Conservation (phyloP, 2,888 invertebrate genomes). For the Galerucella calmariensis region DNA sequence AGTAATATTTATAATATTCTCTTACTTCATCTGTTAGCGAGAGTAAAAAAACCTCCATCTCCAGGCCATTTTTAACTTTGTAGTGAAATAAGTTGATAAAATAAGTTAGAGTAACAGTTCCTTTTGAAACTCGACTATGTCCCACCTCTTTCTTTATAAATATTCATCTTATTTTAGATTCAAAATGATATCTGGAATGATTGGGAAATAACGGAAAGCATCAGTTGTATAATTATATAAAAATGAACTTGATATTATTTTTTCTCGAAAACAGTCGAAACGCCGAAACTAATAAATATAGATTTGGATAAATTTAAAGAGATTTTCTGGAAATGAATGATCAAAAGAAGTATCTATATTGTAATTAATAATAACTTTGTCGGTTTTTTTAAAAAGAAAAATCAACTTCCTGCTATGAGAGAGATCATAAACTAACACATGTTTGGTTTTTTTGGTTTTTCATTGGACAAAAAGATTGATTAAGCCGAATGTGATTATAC, state of each 20-base stretch:
- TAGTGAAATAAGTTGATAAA: background rate
- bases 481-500: too few relatives aligned
- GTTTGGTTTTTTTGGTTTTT: background rate
- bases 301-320: background rate
- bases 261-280: background rate
- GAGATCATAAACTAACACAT: background rate
- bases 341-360: background rate
- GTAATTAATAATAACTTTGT: background rate
- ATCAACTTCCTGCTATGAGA: background rate
- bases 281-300: background rate
- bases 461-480: background rate
- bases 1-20: too few relatives aligned
- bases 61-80: too few relatives aligned
- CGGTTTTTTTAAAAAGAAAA: background rate
- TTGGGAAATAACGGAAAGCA: constrained; percentile 14
- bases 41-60: too few relatives aligned
- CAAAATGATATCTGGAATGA: constrained; percentile 7
- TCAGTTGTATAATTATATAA: constrained; percentile 2
- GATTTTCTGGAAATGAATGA: background rate
- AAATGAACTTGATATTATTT: background rate
- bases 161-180: background rate
- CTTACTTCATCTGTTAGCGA: background rate
- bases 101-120: background rate
- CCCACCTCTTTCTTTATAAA: background rate
- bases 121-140: background rate